Base-by-base conservation (phyloP, 2,797 vertebrate species). In the Geotrypetes seraphini region DNA sequence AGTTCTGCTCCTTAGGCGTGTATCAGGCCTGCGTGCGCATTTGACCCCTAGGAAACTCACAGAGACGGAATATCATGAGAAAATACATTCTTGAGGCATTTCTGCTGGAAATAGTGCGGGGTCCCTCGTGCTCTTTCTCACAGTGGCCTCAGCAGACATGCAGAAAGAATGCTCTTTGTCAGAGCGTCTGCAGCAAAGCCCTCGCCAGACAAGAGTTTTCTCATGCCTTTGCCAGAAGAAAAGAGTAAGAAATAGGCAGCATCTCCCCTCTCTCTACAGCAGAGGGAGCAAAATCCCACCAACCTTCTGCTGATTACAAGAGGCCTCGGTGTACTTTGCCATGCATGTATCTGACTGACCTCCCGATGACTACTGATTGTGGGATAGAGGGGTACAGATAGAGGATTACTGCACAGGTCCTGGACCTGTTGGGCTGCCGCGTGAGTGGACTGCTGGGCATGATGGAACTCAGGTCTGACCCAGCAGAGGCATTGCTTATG, bases 111-210 rank as follows among this genome's bases (percentile, higher is more conserved):
- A 59, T 48, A 64, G 43, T 36, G 48, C 45, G 65, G 63, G 33
- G 12, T n/a, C 4, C 32, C 21, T 53, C 53, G 31, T 66, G 61
- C 36, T 28, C 47, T 56, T 65, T 61, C 46, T 65, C 49, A 56
- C 39, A 63, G 53, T 39, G 50, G 22, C 37, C 27, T 43, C 34
- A 50, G 33, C 43, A 37, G 28, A 53, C 62, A 36, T 14, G 33
- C 12, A 51, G 25, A 12, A 61, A 70, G 42, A 67, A 66, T 62
- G 40, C 44, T 66, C 59, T 73, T 61, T 62, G 41, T 62, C 28
- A 42, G 24, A 41, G 43, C 36, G 13, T 42, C 60, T 50, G 33
- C 50, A 62, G 47, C 38, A n/a, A n/a, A n/a, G n/a, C n/a, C n/a
- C n/a, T n/a, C n/a, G n/a, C n/a, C n/a, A n/a, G n/a, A n/a, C n/a